phyloP scores from a whole-genome alignment of 2,888 invertebrate species.

The Ypsolopha scabrella region DNA sequence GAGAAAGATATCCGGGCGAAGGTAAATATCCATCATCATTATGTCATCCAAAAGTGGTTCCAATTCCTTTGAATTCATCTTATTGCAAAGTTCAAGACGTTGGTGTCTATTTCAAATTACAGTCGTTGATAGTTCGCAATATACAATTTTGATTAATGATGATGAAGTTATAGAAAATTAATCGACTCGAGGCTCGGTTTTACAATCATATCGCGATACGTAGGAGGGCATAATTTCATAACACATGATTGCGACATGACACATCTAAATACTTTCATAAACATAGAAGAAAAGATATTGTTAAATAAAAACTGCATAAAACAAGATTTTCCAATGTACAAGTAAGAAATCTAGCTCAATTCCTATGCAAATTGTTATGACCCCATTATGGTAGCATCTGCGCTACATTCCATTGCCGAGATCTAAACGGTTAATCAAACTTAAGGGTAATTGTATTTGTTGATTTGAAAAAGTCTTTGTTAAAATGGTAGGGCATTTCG shows the following conservation, averaged over 20 bases:
- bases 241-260: too few relatives aligned
- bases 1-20: slow-evolving; percentile 78
- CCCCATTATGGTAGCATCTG: slow-evolving; percentile 16
- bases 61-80: too few relatives aligned
- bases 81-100: too few relatives aligned
- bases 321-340: not conserved
- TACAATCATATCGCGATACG: too few relatives aligned
- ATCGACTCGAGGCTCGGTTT: too few relatives aligned
- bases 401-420: slow-evolving; percentile 3
- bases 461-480: not conserved
- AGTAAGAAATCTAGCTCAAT: slow-evolving; percentile 14
- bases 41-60: too few relatives aligned
- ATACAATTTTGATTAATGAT: not conserved
- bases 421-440: slow-evolving; percentile 3
- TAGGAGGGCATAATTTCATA: too few relatives aligned
- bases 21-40: slow-evolving; percentile 39
- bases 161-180: not conserved
- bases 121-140: not conserved
- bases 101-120: too few relatives aligned
- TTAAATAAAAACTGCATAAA: not conserved
- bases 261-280: not conserved
- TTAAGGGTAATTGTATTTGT: not conserved
- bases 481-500: not conserved
- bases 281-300: not conserved
- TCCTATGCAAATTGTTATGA: slow-evolving; percentile 22